phyloP scores from a whole-genome alignment of 2,888 invertebrate species.

The Hirtodrosophila duncani region DNA sequence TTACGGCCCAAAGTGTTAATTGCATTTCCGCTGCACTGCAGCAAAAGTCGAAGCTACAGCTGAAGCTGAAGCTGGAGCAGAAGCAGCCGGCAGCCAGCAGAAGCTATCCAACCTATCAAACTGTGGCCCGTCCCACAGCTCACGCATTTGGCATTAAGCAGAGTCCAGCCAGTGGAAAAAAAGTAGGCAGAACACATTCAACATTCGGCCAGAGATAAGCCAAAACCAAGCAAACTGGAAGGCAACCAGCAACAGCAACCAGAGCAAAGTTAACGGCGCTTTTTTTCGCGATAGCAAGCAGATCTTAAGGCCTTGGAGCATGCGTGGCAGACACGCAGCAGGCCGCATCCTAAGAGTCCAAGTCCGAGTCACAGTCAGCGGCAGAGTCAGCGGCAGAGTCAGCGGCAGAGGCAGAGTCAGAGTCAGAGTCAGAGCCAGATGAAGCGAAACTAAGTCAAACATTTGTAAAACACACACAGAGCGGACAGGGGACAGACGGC shows the following conservation, averaged over 20 bases:
- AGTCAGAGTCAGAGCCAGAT: constrained; percentile 17
- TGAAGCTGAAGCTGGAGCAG: constrained; percentile 4
- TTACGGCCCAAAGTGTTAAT: constrained; percentile 71
- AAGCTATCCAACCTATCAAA: constrained; percentile 43
- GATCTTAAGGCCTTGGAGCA: constrained; percentile 42
- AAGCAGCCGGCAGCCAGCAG: constrained; percentile 11
- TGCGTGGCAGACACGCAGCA: constrained; percentile 60
- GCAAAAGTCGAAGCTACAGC: constrained; percentile 4
- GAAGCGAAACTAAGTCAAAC: constrained; percentile 65
- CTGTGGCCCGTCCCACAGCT: constrained; percentile 59
- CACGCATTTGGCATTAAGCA: constrained; percentile 64
- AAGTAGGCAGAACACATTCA: constrained; percentile 33
- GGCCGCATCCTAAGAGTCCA: constrained; percentile 24
- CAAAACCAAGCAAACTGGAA: too few relatives aligned
- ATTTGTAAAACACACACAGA: constrained; percentile 55
- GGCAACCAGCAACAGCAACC: too few relatives aligned
- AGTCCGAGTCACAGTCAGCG: constrained; percentile 2
- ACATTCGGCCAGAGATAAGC: constrained; percentile 49
- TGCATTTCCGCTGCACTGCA: constrained; percentile 58
- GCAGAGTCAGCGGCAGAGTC: constrained; percentile 17
- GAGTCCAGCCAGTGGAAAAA: constrained; percentile 14
- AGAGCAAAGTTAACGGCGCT: constrained; percentile 49
- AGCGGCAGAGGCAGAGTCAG: constrained; percentile 15
- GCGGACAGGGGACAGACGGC: not conserved
- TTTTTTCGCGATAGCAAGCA: constrained; percentile 5